Evolutionary conservation across 2,888 invertebrate genomes (phyloP), one percentile per base, ranked within the genome.

Genomic region (Melikaiella ostensackeni): DNA sequence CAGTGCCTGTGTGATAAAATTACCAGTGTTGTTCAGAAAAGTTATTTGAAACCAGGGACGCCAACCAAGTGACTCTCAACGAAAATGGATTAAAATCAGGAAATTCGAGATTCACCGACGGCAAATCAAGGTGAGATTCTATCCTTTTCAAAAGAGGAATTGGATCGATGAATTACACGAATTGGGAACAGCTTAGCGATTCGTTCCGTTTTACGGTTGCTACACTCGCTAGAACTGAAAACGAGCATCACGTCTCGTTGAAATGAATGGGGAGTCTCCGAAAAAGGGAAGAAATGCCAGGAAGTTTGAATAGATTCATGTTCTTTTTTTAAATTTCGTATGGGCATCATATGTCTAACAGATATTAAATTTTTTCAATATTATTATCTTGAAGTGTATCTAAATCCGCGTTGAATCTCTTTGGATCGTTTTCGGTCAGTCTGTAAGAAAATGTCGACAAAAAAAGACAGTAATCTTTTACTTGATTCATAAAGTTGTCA

Each of bases 221-320:
- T 64, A 74, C 79, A 57, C 76, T 80, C 77, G 19, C 7, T 21
- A 35, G 11, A 35, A 63, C 35, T 63, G 35, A 75, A 77, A 80
- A 80, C 79, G 80, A 82, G 80, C 81, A 80, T 78, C 82, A 75
- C 76, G 77, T 78, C 77, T 74, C 77, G 77, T 66, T 75, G 73
- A 64, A 77, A 79, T 79, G 75, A 75, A 76, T 77, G 42, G 61
- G 46, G 79, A 73, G 61, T 77, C 59, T 33, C 74, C 78, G 73
- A 78, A 76, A 79, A 80, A 82, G 76, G 77, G 79, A 55, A 75
- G 78, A 77, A 76, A 79, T 9, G 35, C 11, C 35, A 7, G 38
- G 38, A 38, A 16, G 13, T 38, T 13, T 13, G 38, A 3, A 42
- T 42, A 16, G 1, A 16, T 38, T 38, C 13, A 16, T 42, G 42